Conservation (phyloP, 2,113 vertebrate genomes). For the Puma concolor region DNA sequence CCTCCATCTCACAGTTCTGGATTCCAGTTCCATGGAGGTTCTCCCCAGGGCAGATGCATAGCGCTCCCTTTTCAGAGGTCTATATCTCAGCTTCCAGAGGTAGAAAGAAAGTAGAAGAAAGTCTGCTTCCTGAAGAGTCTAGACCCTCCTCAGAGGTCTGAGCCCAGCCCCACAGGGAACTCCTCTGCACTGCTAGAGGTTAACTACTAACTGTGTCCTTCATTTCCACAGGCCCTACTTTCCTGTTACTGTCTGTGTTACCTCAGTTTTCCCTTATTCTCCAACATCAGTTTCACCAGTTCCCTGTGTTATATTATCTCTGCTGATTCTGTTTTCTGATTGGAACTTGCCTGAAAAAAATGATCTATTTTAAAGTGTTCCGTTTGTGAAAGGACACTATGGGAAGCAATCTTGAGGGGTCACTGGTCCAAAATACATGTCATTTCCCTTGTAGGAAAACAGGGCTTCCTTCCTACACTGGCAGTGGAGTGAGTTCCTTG, state of each 20-base stretch:
- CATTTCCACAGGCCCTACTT: neutral
- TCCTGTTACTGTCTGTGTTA: neutral
- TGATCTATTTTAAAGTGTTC: neutral
- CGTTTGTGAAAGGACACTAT: neutral
- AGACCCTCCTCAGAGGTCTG: neutral
- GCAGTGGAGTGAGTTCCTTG: neutral
- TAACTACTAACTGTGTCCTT: neutral
- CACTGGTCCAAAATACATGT: neutral
- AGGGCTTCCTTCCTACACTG: neutral
- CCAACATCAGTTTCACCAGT: neutral
- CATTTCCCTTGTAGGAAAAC: neutral
- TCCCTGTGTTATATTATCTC: neutral
- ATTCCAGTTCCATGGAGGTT: too few species aligned
- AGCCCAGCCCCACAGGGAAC: neutral
- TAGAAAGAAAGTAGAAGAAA: too few species aligned
- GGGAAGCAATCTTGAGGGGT: neutral
- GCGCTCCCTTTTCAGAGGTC: neutral
- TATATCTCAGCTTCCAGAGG: accelerated
- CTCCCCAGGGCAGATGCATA: neutral
- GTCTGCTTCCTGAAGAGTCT: neutral
- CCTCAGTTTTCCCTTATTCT: neutral
- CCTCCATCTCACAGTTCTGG: neutral
- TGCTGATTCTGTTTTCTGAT: neutral
- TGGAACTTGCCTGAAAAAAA: neutral
- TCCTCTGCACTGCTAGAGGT: neutral